These are phyloP conservation scores for Doryteuthis pealeii DNA, from an alignment of 1,140 invertebrate genomes.

Conservation along the genomic window DNA sequence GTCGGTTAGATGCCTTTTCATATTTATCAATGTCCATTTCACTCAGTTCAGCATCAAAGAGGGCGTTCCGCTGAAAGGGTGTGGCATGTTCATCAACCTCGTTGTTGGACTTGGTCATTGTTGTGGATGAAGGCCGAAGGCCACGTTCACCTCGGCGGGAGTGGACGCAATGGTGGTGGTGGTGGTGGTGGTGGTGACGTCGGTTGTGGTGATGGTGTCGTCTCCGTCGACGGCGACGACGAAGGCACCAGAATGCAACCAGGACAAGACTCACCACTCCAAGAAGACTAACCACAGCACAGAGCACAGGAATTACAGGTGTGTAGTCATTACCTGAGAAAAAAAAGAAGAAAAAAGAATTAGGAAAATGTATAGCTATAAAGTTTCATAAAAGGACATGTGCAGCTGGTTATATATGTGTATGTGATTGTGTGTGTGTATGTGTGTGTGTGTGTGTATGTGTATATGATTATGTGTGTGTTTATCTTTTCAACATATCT, in stretches of 20 bases:
- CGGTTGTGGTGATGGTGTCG: slow-evolving; percentile 12
- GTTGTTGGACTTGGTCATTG: slow-evolving; percentile 69
- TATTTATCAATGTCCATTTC: slow-evolving; percentile 47
- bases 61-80: slow-evolving; percentile 58
- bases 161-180: slow-evolving; percentile 21
- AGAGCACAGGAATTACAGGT: slow-evolving; percentile 61
- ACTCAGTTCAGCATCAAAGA: slow-evolving; percentile 46
- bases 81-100: slow-evolving; percentile 87
- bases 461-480: no score
- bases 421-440: not conserved
- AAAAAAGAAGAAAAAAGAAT: slow-evolving; percentile 9
- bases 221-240: slow-evolving; percentile 26
- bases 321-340: slow-evolving; percentile 38
- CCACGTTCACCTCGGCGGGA: slow-evolving; percentile 68
- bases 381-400: no score
- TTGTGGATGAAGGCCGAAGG: not conserved
- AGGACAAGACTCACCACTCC: slow-evolving; percentile 54
- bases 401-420: no score
- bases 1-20: slow-evolving; percentile 27
- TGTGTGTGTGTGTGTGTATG: not conserved
- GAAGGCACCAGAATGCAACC: slow-evolving; percentile 53
- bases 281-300: slow-evolving; percentile 63
- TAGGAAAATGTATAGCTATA: not conserved
- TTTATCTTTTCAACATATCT: no score
- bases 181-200: slow-evolving; percentile 19